A percentile compares a stretch with the other conserved stretches of the same genome.
Conservation (phyloP, 2,113 vertebrate species). For the Macaca nemestrina region DNA sequence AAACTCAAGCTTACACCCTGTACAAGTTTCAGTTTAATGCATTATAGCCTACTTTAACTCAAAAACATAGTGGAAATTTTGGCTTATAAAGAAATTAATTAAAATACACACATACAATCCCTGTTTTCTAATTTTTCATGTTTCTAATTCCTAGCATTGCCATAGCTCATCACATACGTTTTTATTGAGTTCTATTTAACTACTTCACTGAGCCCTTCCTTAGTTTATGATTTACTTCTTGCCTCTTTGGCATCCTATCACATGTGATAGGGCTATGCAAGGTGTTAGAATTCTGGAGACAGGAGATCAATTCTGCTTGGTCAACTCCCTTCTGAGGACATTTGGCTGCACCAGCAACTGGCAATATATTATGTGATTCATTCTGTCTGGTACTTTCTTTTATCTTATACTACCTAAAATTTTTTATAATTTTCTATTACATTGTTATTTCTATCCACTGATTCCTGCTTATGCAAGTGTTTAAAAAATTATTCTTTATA, state of each 20-base stretch:
- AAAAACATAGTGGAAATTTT: background rate
- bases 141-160: background rate
- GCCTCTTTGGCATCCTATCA: background rate
- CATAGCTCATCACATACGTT: background rate
- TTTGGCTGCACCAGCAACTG: background rate
- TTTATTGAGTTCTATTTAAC: background rate
- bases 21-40: slow-evolving; percentile 13
- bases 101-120: background rate
- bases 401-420: background rate
- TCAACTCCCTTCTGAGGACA: background rate
- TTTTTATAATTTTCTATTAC: background rate
- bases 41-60: background rate
- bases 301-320: background rate
- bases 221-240: background rate
- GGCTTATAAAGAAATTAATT: background rate
- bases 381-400: background rate
- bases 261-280: background rate
- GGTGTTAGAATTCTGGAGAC: background rate
- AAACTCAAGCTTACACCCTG: background rate
- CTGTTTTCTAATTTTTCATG: background rate
- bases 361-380: background rate
- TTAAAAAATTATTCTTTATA: background rate
- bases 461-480: background rate
- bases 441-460: background rate
- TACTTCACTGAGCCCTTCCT: background rate